phyloP scores from a whole-genome alignment of 2,888 invertebrate genomes.

The Holacanthella duospinosa region DNA sequence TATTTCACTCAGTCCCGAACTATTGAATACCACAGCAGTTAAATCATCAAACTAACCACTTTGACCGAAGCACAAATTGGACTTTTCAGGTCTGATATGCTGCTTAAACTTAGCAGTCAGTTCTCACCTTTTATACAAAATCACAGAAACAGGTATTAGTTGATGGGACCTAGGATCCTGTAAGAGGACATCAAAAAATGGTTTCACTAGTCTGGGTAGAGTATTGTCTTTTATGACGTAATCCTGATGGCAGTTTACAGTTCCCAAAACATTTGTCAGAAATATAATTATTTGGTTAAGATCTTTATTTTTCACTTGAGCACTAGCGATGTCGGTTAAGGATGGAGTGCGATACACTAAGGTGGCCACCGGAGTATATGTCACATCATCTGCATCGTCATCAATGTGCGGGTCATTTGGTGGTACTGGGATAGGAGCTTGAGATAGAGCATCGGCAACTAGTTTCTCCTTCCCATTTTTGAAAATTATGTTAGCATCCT shows the following conservation, averaged over 20 bases:
- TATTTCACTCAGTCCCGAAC: too few relatives aligned
- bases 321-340: neutral
- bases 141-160: too few relatives aligned
- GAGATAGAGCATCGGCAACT: conserved; percentile 19
- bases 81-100: too few relatives aligned
- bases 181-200: neutral
- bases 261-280: neutral
- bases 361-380: neutral
- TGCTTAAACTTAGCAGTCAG: too few relatives aligned
- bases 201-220: neutral
- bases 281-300: neutral
- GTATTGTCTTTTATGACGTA: neutral
- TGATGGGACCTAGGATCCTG: too few relatives aligned
- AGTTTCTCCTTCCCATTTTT: conserved; percentile 15
- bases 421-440: conserved; percentile 10
- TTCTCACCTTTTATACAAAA: too few relatives aligned
- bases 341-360: neutral
- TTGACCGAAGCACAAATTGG: too few relatives aligned
- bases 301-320: neutral
- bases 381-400: neutral
- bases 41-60: too few relatives aligned
- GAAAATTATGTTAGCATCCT: conserved; percentile 8
- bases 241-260: neutral
- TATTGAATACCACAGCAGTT: too few relatives aligned
- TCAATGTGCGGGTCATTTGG: neutral